A percentile compares a stretch with the other conserved stretches of the same genome.
Evolutionary conservation across 2,888 invertebrate genomes (phyloP).

Genomic region (Ochropacha duplaris): DNA sequence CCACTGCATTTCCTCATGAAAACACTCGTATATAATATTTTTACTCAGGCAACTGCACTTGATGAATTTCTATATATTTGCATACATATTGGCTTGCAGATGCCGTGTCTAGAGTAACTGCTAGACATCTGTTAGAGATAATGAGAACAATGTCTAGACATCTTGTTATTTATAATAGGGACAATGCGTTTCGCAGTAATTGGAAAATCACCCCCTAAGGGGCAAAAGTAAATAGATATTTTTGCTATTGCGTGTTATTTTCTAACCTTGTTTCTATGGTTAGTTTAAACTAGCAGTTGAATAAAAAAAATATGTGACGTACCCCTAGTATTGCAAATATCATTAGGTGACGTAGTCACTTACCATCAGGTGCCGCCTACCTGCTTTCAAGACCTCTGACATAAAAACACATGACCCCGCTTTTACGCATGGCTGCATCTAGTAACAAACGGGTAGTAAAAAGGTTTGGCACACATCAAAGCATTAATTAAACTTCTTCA

Average conservation of each 20-base stretch:
- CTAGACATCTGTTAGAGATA: background rate
- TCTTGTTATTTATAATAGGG: too few species aligned
- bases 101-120: background rate
- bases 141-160: background rate
- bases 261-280: too few species aligned
- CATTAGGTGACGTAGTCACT: too few species aligned
- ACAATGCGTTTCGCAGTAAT: too few species aligned
- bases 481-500: background rate
- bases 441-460: background rate
- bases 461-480: background rate
- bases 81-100: slow-evolving; percentile 16
- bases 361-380: too few species aligned
- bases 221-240: too few species aligned
- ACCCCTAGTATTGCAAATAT: too few species aligned
- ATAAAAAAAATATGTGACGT: too few species aligned
- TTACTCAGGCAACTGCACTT: background rate
- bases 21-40: background rate
- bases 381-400: too few species aligned
- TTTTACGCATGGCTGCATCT: background rate
- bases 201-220: too few species aligned
- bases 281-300: too few species aligned
- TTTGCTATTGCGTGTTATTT: too few species aligned
- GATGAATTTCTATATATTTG: slow-evolving; percentile 20
- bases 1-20: background rate
- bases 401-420: background rate